phyloP scores from a whole-genome alignment of 2,113 vertebrate species.

The Triplophysa tibetana region DNA sequence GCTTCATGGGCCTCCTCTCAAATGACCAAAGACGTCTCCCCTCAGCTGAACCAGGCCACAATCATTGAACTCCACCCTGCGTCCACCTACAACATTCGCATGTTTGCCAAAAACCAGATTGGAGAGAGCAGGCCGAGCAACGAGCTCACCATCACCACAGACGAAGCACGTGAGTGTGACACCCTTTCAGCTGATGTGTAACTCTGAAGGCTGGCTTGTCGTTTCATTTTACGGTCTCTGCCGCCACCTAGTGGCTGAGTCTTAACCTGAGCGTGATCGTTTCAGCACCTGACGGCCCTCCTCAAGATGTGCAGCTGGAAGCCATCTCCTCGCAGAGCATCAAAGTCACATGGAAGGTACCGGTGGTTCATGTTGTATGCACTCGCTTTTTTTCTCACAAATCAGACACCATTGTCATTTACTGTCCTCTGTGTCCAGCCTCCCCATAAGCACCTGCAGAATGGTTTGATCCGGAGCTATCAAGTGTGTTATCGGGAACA shows the following conservation, averaged over 20 bases:
- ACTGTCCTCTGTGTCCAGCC: conserved; percentile 69
- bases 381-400: no score
- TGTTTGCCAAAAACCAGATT: conserved; percentile 98
- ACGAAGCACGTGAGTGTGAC: conserved; percentile 88
- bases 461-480: conserved; percentile 95
- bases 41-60: conserved; percentile 97
- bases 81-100: conserved; percentile 98
- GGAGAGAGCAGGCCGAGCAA: conserved; percentile 98
- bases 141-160: conserved; percentile 97
- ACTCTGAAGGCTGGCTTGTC: not conserved
- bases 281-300: conserved; percentile 93
- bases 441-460: conserved; percentile 93
- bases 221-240: conserved; percentile 48
- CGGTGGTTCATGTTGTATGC: not conserved
- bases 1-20: conserved; percentile 97
- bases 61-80: conserved; percentile 99
- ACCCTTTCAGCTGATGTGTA: not conserved
- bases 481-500: conserved; percentile 97
- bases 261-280: conserved; percentile 48
- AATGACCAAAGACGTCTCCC: conserved; percentile 98
- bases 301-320: conserved; percentile 93
- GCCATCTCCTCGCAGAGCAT: conserved; percentile 97
- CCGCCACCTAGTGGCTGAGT: conserved; percentile 62
- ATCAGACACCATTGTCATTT: not conserved
- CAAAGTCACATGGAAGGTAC: conserved; percentile 98